Percentiles rank a stretch among this genome's conserved stretches.
phyloP scores from a whole-genome alignment of 2,797 vertebrate species.

The Dallia pectoralis region DNA sequence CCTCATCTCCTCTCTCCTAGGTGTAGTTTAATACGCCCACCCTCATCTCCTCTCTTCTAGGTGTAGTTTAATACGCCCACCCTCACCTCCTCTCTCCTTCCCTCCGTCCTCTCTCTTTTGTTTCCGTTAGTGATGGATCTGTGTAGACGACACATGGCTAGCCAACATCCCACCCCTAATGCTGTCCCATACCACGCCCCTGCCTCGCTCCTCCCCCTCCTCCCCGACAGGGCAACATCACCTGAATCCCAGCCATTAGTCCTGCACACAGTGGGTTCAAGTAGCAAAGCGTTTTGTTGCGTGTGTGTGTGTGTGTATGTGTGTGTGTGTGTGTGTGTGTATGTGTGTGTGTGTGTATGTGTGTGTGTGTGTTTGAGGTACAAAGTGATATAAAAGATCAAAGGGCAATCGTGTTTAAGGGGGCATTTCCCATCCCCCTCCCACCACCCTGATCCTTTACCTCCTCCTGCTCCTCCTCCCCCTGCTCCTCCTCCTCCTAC shows the following conservation, averaged over 20 bases:
- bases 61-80: no score
- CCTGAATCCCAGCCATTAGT: slow-evolving; percentile 34
- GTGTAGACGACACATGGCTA: slow-evolving; percentile 44
- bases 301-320: slow-evolving; percentile 10
- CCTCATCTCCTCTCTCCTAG: no score
- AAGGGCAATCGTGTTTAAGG: not conserved
- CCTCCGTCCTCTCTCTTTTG: slow-evolving; percentile 35
- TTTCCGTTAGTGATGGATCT: slow-evolving; percentile 54
- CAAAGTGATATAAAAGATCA: slow-evolving; percentile 4
- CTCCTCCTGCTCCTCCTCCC: not conserved
- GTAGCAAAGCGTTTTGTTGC: slow-evolving; percentile 21
- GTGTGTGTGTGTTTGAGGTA: slow-evolving; percentile 15
- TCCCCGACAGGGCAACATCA: slow-evolving; percentile 44
- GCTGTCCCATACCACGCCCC: slow-evolving; percentile 11
- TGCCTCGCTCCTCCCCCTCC: not conserved
- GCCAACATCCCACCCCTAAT: slow-evolving; percentile 24
- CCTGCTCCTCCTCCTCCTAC: no score
- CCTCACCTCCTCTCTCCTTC: slow-evolving; percentile 13
- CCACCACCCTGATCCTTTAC: not conserved
- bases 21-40: no score
- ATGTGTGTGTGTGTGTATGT: slow-evolving; percentile 29
- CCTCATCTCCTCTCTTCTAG: no score
- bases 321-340: slow-evolving; percentile 16
- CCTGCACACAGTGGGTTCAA: slow-evolving; percentile 10
- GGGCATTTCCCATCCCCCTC: not conserved